These are phyloP conservation scores for Oncorhynchus mykiss DNA, from an alignment of 2,113 vertebrate genomes.

Conservation along the genomic window DNA sequence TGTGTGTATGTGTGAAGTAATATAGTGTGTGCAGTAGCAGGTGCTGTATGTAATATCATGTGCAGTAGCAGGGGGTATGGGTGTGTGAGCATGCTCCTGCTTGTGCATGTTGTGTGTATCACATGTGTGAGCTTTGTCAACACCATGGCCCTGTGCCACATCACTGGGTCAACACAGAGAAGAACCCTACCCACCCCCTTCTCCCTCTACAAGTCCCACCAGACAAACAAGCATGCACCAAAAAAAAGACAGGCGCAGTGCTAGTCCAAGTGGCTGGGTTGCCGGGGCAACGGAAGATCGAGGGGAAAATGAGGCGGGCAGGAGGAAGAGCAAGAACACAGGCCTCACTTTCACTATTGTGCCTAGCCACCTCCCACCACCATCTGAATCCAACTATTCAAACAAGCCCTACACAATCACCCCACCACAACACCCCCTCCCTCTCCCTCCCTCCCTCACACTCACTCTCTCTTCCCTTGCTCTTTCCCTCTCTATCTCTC, in stretches of 20 bases:
- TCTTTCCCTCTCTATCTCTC: background rate
- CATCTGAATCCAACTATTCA: slow-evolving; percentile 77
- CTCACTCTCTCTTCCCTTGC: slow-evolving; percentile 1
- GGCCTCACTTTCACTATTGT: slow-evolving; percentile 73
- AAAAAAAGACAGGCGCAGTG: slow-evolving; percentile 44
- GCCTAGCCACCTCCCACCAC: slow-evolving; percentile 66
- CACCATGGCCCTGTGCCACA: background rate
- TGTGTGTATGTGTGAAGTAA: background rate
- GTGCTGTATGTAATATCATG: too few relatives aligned
- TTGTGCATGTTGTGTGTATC: background rate
- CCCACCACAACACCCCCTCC: slow-evolving; percentile 56
- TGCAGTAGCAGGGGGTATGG: background rate
- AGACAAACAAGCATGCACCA: slow-evolving; percentile 20
- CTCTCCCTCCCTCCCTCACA: background rate
- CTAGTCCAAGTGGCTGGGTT: slow-evolving; percentile 60
- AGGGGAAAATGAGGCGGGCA: slow-evolving; percentile 53
- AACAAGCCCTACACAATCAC: slow-evolving; percentile 63
- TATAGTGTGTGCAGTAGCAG: background rate
- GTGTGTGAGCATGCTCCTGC: background rate
- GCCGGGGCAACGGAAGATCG: slow-evolving; percentile 62
- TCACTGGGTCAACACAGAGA: background rate
- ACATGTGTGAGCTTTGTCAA: background rate
- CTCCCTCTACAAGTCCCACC: background rate
- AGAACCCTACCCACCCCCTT: background rate
- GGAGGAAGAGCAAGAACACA: slow-evolving; percentile 64